Conservation (phyloP, 2,113 vertebrate species). For the Ornithorhynchus anatinus region DNA sequence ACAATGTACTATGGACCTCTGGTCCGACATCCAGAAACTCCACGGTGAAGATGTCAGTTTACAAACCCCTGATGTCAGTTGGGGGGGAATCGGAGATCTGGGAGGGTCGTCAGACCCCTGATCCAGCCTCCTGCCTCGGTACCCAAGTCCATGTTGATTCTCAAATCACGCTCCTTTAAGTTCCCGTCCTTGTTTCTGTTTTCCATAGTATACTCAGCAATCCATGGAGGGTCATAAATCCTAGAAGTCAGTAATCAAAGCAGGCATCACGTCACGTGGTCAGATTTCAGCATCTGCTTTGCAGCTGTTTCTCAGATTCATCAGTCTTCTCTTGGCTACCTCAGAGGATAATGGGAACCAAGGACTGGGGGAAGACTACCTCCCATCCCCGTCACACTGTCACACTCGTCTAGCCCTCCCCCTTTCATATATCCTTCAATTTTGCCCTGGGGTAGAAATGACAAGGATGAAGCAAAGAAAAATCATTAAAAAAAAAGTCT, state of each 20-base stretch:
- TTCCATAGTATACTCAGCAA: slow-evolving; percentile 10
- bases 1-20: too few species aligned
- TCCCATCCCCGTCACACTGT: too few species aligned
- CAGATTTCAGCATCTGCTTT: slow-evolving; percentile 59
- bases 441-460: slow-evolving; percentile 52
- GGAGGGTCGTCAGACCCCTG: too few species aligned
- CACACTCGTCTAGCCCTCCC: neutral
- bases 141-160: too few species aligned
- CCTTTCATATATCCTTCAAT: slow-evolving; percentile 39
- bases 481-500: neutral
- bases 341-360: slow-evolving; percentile 23
- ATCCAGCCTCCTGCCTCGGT: too few species aligned
- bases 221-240: slow-evolving; percentile 43
- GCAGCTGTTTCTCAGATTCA: slow-evolving; percentile 62
- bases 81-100: too few species aligned
- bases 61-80: too few species aligned
- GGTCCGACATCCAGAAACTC: too few species aligned
- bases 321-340: slow-evolving; percentile 29
- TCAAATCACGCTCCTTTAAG: neutral
- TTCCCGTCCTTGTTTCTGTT: neutral
- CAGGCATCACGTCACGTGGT: neutral
- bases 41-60: too few species aligned
- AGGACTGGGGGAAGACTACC: slow-evolving; percentile 18
- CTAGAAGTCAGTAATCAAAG: slow-evolving; percentile 1
- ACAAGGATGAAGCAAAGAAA: slow-evolving; percentile 48